Conservation (phyloP, 2,113 vertebrate species). For the human region GRCh38 chr4:145791501-145792000, state of each 20-base stretch:
- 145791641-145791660: background rate
- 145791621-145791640: background rate
- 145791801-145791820: background rate
- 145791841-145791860: background rate
- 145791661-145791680: background rate
- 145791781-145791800: background rate
- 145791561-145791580: constrained; percentile 18
- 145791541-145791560: background rate
- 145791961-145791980: background rate
- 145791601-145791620: background rate
- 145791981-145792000: background rate
- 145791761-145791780: background rate
- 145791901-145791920: background rate
- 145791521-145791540: background rate
- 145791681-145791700: background rate
- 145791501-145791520: background rate
- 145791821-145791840: background rate
- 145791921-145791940: background rate
- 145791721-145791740: background rate
- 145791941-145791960: background rate
- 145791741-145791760: background rate
- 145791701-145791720: background rate
- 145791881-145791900: background rate
- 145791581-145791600: constrained; percentile 13
- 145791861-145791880: background rate